Evolutionary conservation across 1,140 invertebrate genomes (phyloP).

Genomic region (Drosophila equinoxialis): DNA sequence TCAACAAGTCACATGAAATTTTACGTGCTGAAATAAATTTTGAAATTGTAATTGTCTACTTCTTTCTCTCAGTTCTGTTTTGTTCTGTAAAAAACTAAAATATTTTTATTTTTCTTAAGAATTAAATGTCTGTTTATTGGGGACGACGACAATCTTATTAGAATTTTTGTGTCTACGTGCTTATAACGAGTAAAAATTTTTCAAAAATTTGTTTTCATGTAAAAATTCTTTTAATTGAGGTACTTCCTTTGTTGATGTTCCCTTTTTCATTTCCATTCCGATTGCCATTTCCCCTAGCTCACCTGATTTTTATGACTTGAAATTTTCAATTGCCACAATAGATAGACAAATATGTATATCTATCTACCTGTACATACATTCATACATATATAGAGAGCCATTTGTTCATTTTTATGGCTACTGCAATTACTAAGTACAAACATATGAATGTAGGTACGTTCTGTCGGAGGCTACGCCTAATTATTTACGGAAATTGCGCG

Average conservation of each 20-base stretch:
- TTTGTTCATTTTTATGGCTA: slow-evolving; percentile 32
- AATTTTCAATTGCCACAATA: neutral
- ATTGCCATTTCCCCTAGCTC: neutral
- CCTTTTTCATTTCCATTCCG: neutral
- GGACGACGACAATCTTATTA: slow-evolving; percentile 35
- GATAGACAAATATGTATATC: neutral
- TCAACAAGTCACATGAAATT: slow-evolving; percentile 1
- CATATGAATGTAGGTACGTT: too few relatives aligned
- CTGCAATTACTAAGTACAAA: slow-evolving; percentile 26
- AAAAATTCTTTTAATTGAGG: slow-evolving; percentile 14
- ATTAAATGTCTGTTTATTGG: slow-evolving; percentile 12
- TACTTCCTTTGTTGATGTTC: slow-evolving; percentile 12
- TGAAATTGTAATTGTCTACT: neutral
- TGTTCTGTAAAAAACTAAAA: neutral
- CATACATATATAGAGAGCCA: neutral
- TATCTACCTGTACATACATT: neutral
- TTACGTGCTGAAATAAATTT: slow-evolving; percentile 5
- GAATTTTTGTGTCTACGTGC: slow-evolving; percentile 23
- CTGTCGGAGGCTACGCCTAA: slow-evolving; percentile 41
- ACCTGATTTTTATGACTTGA: slow-evolving; percentile 9
- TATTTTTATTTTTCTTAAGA: neutral
- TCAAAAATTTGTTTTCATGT: slow-evolving; percentile 7
- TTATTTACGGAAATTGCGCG: slow-evolving; percentile 79
- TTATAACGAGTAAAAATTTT: slow-evolving; percentile 23
- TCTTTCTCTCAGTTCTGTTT: slow-evolving; percentile 5